Evolutionary conservation across 1,140 invertebrate genomes (phyloP).

Genomic region (Camponotus floridanus): DNA sequence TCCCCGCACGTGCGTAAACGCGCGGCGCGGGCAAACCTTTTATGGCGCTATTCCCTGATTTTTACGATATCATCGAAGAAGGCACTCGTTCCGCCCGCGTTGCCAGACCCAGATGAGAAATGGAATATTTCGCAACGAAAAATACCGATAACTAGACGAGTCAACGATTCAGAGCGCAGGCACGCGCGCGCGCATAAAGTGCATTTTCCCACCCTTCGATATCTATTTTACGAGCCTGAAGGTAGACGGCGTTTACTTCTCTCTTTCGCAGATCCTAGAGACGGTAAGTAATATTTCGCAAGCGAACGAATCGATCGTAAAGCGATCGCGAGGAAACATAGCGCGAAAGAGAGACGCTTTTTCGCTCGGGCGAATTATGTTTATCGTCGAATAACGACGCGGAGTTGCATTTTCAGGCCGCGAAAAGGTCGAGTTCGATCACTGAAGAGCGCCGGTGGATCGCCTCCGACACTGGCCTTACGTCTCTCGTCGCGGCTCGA

Average conservation of each 20-base stretch:
- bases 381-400: constrained; percentile 46
- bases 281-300: constrained; percentile 49
- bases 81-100: neutral
- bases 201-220: constrained; percentile 38
- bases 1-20: neutral
- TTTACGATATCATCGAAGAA: constrained; percentile 63
- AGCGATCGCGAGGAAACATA: constrained; percentile 28
- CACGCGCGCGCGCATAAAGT: neutral
- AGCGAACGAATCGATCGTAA: constrained; percentile 36
- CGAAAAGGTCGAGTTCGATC: constrained; percentile 43
- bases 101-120: constrained; percentile 28
- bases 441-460: constrained; percentile 35
- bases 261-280: constrained; percentile 27
- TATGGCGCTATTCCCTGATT: constrained; percentile 48
- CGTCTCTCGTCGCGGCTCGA: constrained; percentile 30
- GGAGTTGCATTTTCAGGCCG: neutral
- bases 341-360: constrained; percentile 1
- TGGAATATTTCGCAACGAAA: constrained; percentile 15
- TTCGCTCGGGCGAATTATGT: constrained; percentile 47
- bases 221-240: constrained; percentile 46
- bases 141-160: constrained; percentile 48
- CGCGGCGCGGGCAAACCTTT: constrained; percentile 40
- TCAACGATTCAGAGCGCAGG: constrained; percentile 28
- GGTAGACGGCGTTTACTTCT: constrained; percentile 44
- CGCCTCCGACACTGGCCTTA: constrained; percentile 19